Evolutionary conservation across 2,888 invertebrate species (phyloP).

Genomic region (Seladonia tumulorum): DNA sequence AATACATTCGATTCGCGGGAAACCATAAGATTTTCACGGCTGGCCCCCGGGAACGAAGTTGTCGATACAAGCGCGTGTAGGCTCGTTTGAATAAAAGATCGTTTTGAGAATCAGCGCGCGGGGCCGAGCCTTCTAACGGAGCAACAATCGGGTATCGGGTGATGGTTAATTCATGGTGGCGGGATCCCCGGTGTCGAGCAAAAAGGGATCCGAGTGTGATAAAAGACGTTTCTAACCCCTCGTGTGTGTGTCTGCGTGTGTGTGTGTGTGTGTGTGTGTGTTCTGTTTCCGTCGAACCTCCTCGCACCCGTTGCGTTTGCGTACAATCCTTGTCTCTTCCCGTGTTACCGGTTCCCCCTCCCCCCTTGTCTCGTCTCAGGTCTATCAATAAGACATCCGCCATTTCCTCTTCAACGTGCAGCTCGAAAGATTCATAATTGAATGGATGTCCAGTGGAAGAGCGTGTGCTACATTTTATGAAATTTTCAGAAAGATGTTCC

Average conservation of each 20-base stretch:
- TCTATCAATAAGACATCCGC: background rate
- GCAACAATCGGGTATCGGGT: constrained; percentile 75
- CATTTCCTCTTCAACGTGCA: background rate
- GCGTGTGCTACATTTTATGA: background rate
- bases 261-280: constrained; percentile 16
- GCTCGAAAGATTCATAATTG: background rate
- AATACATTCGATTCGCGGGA: constrained; percentile 65
- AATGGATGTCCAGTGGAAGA: background rate
- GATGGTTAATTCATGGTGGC: constrained; percentile 78
- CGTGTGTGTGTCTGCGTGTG: background rate
- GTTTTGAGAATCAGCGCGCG: constrained; percentile 69
- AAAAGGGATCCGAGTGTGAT: constrained; percentile 62
- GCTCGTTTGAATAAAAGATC: constrained; percentile 75
- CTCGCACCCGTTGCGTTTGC: background rate
- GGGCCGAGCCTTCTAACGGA: constrained; percentile 32
- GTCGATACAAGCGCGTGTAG: constrained; percentile 52
- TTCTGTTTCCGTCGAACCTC: constrained; percentile 40
- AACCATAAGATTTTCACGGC: constrained; percentile 51
- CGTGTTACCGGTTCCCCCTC: background rate
- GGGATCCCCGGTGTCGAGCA: constrained; percentile 50
- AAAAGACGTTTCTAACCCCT: constrained; percentile 66
- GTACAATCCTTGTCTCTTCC: constrained; percentile 1
- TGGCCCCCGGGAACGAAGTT: constrained; percentile 36
- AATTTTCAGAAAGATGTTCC: background rate
- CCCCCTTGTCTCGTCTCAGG: background rate